phyloP scores from a whole-genome alignment of 1,140 invertebrate genomes.

The Anastrepha ludens region DNA sequence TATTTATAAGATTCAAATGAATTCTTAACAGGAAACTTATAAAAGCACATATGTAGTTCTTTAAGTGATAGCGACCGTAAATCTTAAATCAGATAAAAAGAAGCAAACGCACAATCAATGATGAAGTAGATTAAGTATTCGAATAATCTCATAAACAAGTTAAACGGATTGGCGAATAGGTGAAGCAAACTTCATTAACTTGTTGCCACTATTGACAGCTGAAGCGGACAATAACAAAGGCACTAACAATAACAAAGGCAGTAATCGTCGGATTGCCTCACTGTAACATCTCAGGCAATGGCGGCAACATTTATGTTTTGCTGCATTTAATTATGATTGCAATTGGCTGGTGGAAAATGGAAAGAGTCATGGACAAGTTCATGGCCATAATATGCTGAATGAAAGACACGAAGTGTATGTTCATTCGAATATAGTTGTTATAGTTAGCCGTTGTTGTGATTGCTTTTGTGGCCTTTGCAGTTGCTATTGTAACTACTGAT shows the following conservation, averaged over 20 bases:
- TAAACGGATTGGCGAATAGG: neutral
- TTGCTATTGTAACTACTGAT: slow-evolving; percentile 16
- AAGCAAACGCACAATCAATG: neutral
- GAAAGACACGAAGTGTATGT: neutral
- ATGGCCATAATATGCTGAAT: slow-evolving; percentile 21
- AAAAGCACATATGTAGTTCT: neutral
- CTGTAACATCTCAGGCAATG: neutral
- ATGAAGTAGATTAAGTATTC: neutral
- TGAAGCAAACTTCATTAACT: slow-evolving; percentile 43
- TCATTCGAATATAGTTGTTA: neutral
- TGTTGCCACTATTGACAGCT: slow-evolving; percentile 26
- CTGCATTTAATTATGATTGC: slow-evolving; percentile 49
- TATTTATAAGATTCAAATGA: neutral
- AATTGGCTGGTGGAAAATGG: slow-evolving; percentile 45
- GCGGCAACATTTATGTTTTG: slow-evolving; percentile 27
- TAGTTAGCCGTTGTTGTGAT: neutral
- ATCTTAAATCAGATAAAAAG: neutral
- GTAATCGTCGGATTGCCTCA: neutral
- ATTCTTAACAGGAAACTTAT: neutral
- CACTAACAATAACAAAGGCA: neutral
- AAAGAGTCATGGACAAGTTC: slow-evolving; percentile 47
- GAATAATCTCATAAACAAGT: neutral
- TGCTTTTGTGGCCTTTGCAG: neutral
- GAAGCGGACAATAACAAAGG: neutral
- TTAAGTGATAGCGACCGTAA: neutral